Evolutionary conservation across 2,797 vertebrate genomes (phyloP), one percentile per base, ranked within the genome.

Genomic region (Allobates femoralis): DNA sequence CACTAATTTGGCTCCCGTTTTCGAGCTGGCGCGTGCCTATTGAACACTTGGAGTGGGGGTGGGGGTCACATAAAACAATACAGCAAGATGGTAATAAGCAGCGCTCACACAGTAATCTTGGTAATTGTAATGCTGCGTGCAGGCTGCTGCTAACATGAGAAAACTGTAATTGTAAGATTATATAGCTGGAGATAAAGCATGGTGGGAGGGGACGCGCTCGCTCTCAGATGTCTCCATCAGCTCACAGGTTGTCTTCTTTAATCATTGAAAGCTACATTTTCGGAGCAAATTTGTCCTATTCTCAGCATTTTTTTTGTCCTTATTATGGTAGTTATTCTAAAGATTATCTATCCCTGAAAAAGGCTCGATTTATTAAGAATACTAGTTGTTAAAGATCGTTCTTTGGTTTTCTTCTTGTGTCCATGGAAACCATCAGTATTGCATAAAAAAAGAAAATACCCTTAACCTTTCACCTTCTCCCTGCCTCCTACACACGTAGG

Each of bases 91-190:
- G 69, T 88, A 88, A 85, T 88, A 80, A 85, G 83, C 69, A 80
- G 86, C 73, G 67, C 78, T 88, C 83, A 51, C 83, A 88, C 83
- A 81, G 83, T 88, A 88, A 88, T 88, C 83, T 85, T 81, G 41
- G 87, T 88, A 88, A 88, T 88, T 88, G 87, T 88, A 85, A 85
- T 85, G 71, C 87, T 88, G 83, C 85, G 83, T 69, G 81, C 83
- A 77, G 83, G 83, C 83, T 85, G 78, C 78, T 53, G 84, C 77
- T 50, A 85, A 81, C 78, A 81, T 85, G 81, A 77, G 83, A 88
- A 88, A 85, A 79, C 87, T 85, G 78, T 88, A 88, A 88, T 88
- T 88, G 87, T 88, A 88, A 88, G 87, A 88, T 88, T 88, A 88
- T 71, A 88, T 88, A 85, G 83, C 81, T 81, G 77, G 87, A 69